phyloP scores from a whole-genome alignment of 1,140 invertebrate species.

The Solen grandis region DNA sequence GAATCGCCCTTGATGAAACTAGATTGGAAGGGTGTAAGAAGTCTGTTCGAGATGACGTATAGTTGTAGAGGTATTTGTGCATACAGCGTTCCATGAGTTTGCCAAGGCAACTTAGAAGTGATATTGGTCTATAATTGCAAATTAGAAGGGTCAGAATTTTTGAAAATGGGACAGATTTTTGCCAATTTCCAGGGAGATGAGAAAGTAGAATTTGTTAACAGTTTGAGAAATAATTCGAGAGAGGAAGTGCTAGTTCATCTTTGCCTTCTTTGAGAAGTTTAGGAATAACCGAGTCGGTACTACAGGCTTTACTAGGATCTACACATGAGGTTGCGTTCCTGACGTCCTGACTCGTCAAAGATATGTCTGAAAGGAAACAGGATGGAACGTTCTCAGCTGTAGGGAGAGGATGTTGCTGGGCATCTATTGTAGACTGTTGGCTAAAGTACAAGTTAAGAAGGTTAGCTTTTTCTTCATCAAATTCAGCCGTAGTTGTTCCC shows the following conservation, averaged over 20 bases:
- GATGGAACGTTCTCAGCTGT: not conserved
- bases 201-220: slow-evolving; percentile 13
- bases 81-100: too few species aligned
- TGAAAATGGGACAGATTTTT: not conserved
- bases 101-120: too few species aligned
- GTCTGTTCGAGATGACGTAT: not conserved
- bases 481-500: too few species aligned
- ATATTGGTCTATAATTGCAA: too few species aligned
- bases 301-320: slow-evolving; percentile 3
- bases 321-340: not conserved
- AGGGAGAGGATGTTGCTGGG: too few species aligned
- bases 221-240: slow-evolving; percentile 4
- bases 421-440: not conserved
- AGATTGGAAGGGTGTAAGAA: too few species aligned
- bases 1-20: too few species aligned
- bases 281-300: slow-evolving; percentile 9
- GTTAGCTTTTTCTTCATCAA: too few species aligned
- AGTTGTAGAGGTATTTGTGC: slow-evolving; percentile 21
- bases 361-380: not conserved
- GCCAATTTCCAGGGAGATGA: too few species aligned
- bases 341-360: too few species aligned
- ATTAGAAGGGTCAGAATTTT: slow-evolving; percentile 18
- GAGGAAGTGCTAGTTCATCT: not conserved
- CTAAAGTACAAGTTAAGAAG: not conserved
- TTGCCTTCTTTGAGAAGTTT: slow-evolving; percentile 15